Evolutionary conservation across 2,888 invertebrate species (phyloP).

Genomic region (Dermolepida albohirtum): DNA sequence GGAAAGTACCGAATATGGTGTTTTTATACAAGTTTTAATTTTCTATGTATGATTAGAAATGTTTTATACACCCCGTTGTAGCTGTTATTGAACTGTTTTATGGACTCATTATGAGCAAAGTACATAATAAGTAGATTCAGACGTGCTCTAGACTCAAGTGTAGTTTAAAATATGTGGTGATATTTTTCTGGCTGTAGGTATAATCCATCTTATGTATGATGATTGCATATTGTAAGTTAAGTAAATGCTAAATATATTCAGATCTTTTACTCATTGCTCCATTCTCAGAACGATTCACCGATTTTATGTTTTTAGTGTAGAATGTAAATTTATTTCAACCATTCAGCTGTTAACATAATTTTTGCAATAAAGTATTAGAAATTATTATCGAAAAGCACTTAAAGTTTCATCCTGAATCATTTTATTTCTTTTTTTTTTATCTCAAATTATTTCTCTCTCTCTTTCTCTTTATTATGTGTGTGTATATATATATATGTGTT

Average conservation of each 20-base stretch:
- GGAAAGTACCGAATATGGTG: conserved; percentile 67
- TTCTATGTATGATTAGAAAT: conserved; percentile 65
- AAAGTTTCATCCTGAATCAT: conserved; percentile 44
- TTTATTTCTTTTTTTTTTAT: conserved; percentile 14
- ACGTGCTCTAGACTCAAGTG: conserved; percentile 65
- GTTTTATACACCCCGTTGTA: conserved; percentile 61
- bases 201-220: conserved; percentile 66
- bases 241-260: conserved; percentile 66
- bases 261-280: conserved; percentile 58
- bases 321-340: conserved; percentile 43
- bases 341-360: conserved; percentile 44
- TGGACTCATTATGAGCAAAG: conserved; percentile 47
- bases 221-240: conserved; percentile 67
- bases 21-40: conserved; percentile 67
- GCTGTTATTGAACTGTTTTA: conserved; percentile 55
- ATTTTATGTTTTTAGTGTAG: conserved; percentile 43
- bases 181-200: conserved; percentile 68
- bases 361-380: conserved; percentile 45
- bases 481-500: too few relatives aligned
- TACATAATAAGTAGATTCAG: conserved; percentile 56
- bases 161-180: conserved; percentile 67
- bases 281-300: conserved; percentile 42
- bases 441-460: conserved; percentile 14
- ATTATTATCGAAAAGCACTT: conserved; percentile 39
- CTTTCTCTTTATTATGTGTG: not conserved